A percentile compares a stretch with the other conserved stretches of the same genome.
These are phyloP conservation scores for Porites lobata DNA, from an alignment of 92 coral and sea anemone genomes.

Conservation along the genomic window DNA sequence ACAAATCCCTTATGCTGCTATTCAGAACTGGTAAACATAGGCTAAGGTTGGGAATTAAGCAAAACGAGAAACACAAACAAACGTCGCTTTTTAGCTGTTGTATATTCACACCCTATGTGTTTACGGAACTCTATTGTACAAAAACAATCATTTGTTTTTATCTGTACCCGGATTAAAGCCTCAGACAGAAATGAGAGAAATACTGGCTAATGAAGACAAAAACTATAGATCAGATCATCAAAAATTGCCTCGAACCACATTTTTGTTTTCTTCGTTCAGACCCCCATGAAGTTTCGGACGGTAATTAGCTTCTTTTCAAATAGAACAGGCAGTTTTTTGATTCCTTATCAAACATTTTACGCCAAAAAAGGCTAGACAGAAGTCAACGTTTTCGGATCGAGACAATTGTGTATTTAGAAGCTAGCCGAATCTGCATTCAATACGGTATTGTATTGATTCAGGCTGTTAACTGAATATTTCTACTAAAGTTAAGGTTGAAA, in stretches of 20 bases:
- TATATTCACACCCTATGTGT: neutral
- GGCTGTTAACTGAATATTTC: neutral
- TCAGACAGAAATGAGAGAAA: conserved; percentile 4
- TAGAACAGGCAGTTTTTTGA: neutral
- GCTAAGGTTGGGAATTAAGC: neutral
- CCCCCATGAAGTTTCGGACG: conserved; percentile 24
- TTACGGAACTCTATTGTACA: neutral
- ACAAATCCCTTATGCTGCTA: neutral
- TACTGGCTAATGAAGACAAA: conserved; percentile 5
- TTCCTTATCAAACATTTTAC: conserved; percentile 19
- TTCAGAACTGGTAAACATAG: neutral
- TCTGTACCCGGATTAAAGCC: neutral
- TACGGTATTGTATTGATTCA: neutral
- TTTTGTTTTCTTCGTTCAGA: conserved; percentile 4
- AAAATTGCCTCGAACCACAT: conserved; percentile 19
- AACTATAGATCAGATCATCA: neutral
- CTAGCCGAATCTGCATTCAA: neutral
- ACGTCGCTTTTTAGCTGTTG: neutral
- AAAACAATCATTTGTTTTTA: neutral
- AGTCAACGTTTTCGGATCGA: neutral
- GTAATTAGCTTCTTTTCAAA: conserved; percentile 26
- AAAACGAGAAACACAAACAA: neutral
- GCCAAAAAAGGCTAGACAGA: conserved; percentile 4
- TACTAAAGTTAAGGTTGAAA: neutral
- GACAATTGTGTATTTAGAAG: neutral